Percentiles rank a stretch among this genome's conserved stretches.
Conservation (phyloP, 2,888 invertebrate genomes). For the Unio pictorum region DNA sequence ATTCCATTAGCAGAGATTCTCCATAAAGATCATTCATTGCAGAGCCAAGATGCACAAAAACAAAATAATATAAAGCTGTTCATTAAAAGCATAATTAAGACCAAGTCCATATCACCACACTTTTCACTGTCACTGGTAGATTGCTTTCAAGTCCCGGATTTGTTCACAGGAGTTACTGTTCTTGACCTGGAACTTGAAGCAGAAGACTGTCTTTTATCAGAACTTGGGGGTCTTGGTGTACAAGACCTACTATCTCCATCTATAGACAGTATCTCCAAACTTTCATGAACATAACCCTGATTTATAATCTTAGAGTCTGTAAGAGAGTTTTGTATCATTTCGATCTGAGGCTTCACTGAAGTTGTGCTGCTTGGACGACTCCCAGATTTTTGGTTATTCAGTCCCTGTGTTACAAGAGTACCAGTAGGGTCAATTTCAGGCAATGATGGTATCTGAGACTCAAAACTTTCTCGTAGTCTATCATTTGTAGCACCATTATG, state of each 20-base stretch:
- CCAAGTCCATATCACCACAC: no score
- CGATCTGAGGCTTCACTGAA: conserved; percentile 18
- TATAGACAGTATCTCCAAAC: conserved; percentile 39
- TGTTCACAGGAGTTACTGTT: conserved; percentile 16
- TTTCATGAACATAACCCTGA: conserved; percentile 6
- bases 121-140: no score
- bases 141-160: conserved; percentile 2
- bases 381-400: conserved; percentile 29
- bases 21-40: no score
- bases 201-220: conserved; percentile 27
- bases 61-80: no score
- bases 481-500: conserved; percentile 20
- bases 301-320: conserved; percentile 25
- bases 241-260: conserved; percentile 36
- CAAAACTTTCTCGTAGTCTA: conserved; percentile 15
- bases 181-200: conserved; percentile 21
- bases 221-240: conserved; percentile 37
- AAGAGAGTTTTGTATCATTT: conserved; percentile 30
- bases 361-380: conserved; percentile 25
- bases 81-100: no score
- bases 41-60: no score
- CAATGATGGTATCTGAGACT: conserved; percentile 40
- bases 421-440: conserved; percentile 56
- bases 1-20: no score
- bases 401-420: conserved; percentile 54